phyloP scores from a whole-genome alignment of 2,113 vertebrate species.

The Emydocephalus ijimae region DNA sequence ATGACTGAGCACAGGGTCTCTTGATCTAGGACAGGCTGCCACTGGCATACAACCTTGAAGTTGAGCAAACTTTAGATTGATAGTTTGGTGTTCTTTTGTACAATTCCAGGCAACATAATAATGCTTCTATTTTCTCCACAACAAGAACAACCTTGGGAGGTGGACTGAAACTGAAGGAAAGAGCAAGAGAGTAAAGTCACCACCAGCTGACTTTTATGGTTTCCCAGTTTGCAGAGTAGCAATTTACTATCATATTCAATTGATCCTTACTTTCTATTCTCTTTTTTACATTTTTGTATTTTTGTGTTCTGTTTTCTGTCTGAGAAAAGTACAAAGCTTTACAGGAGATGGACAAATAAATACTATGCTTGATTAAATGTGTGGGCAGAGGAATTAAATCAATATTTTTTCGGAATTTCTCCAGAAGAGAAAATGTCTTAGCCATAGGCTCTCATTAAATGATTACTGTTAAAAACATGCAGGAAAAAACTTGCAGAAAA shows the following conservation, averaged over 20 bases:
- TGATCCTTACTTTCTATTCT: neutral
- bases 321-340: neutral
- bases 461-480: neutral
- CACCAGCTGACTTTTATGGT: neutral
- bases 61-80: neutral
- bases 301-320: neutral
- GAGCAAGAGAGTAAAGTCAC: neutral
- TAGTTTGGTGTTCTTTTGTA: neutral
- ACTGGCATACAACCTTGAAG: neutral
- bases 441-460: neutral
- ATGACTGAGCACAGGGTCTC: neutral
- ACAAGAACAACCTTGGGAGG: neutral
- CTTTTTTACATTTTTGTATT: neutral
- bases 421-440: neutral
- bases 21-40: neutral
- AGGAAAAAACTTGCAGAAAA: neutral
- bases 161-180: neutral
- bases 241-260: neutral
- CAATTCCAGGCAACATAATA: neutral
- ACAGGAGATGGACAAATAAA: neutral
- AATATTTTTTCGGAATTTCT: neutral
- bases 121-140: neutral
- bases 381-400: neutral
- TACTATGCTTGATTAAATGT: neutral
- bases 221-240: neutral